Conservation (phyloP, 2,888 invertebrate species). For the Heliothis peltigera region DNA sequence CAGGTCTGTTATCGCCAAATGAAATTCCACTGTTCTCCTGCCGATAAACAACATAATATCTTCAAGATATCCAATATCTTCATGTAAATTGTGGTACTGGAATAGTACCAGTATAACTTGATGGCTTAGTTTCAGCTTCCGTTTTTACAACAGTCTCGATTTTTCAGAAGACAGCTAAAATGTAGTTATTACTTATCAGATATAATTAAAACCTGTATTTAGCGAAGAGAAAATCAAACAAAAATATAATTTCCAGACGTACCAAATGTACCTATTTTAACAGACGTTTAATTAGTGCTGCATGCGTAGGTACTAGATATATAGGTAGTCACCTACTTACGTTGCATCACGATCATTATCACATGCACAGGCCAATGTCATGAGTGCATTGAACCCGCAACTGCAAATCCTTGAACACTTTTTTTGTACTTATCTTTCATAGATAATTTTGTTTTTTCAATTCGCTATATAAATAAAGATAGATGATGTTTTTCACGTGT, state of each 20-base stretch:
- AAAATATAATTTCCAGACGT: conserved; percentile 29
- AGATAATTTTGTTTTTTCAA: conserved; percentile 77
- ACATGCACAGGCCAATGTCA: conserved; percentile 82
- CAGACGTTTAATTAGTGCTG: conserved; percentile 48
- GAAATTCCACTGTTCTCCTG: not conserved
- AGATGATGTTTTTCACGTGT: conserved; percentile 55
- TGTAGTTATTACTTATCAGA: too few species aligned
- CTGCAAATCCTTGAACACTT: conserved; percentile 83
- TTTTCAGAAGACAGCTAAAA: too few species aligned
- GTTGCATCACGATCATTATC: conserved; percentile 78
- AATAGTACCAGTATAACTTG: not conserved
- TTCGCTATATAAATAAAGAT: conserved; percentile 60
- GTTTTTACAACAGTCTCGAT: too few species aligned
- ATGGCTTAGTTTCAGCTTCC: not conserved
- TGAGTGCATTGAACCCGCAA: conserved; percentile 79
- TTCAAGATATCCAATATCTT: not conserved
- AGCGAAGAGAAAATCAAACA: conserved; percentile 3
- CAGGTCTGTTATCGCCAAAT: too few species aligned
- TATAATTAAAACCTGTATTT: too few species aligned
- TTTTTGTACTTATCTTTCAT: conserved; percentile 74
- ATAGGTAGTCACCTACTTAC: conserved; percentile 62
- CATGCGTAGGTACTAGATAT: conserved; percentile 49
- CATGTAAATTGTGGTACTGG: too few species aligned
- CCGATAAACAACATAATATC: not conserved
- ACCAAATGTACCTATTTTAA: conserved; percentile 27